phyloP scores from a whole-genome alignment of 2,797 vertebrate genomes.

The Antrozous pallidus region DNA sequence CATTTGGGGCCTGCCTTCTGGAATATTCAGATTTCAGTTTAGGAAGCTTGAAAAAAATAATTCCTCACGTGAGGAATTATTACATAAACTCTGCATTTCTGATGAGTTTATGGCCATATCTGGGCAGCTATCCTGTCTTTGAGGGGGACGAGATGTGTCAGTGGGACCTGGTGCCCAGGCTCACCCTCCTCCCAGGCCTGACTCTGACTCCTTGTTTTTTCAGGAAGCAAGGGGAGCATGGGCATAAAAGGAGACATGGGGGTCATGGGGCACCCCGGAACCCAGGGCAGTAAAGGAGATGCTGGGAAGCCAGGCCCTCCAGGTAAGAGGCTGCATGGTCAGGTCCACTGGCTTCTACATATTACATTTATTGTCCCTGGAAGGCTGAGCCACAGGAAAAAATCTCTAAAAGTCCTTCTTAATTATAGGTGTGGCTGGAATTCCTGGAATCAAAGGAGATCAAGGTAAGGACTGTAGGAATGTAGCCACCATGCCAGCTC shows the following conservation, averaged over 20 bases:
- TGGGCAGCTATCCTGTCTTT: neutral
- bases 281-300: conserved; percentile 64
- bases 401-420: neutral
- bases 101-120: neutral
- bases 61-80: neutral
- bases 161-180: rapidly evolving
- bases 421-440: conserved; percentile 64
- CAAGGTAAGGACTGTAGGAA: conserved; percentile 56
- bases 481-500: neutral
- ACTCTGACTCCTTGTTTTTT: conserved; percentile 9
- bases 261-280: conserved; percentile 44
- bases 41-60: neutral
- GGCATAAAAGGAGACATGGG: conserved; percentile 72
- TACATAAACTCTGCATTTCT: too few species aligned
- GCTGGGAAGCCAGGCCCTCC: conserved; percentile 52
- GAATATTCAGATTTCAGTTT: conserved; percentile 19
- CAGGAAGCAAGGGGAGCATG: conserved; percentile 71
- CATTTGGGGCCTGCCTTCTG: neutral
- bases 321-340: conserved; percentile 53
- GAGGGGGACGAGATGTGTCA: neutral
- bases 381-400: neutral
- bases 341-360: neutral
- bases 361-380: neutral
- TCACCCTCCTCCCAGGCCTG: neutral
- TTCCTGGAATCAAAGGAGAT: conserved; percentile 73